phyloP scores from a whole-genome alignment of 1,140 invertebrate species.

The Nasonia vitripennis region DNA sequence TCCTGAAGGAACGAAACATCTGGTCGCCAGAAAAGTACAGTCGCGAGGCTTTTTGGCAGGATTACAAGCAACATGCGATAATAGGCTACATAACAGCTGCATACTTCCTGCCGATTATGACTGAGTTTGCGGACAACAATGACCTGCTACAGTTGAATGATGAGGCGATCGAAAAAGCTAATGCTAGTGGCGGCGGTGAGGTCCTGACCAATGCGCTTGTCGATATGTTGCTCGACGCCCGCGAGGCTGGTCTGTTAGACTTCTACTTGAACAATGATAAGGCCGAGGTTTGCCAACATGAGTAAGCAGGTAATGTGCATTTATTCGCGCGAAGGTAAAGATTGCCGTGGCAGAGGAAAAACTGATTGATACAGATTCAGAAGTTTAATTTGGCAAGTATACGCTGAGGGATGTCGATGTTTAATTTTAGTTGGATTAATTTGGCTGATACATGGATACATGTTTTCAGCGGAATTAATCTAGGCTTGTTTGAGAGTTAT shows the following conservation, averaged over 20 bases:
- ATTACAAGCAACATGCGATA: constrained; percentile 63
- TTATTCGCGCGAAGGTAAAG: neutral
- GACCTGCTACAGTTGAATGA: neutral
- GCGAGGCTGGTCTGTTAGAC: constrained; percentile 52
- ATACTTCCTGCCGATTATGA: constrained; percentile 63
- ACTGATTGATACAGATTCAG: neutral
- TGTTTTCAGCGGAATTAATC: too few species aligned
- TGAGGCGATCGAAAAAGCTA: rapidly evolving
- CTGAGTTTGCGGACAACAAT: constrained; percentile 10
- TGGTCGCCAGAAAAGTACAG: constrained; percentile 56
- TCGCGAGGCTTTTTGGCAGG: constrained; percentile 59
- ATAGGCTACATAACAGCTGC: constrained; percentile 64
- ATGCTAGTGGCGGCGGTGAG: constrained; percentile 52
- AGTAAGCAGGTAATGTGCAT: neutral
- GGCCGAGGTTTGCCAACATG: neutral
- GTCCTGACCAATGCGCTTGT: constrained; percentile 53
- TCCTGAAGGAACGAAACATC: constrained; percentile 53
- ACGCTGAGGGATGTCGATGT: too few species aligned
- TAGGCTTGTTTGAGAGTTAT: neutral
- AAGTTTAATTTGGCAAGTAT: neutral
- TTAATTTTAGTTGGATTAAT: too few species aligned
- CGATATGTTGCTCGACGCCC: constrained; percentile 59
- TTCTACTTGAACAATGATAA: constrained; percentile 30
- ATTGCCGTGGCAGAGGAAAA: neutral
- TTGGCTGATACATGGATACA: too few species aligned